Percentiles rank a stretch among this genome's conserved stretches.
phyloP scores from a whole-genome alignment of 2,888 invertebrate genomes.

The Drosophila vallismaia region DNA sequence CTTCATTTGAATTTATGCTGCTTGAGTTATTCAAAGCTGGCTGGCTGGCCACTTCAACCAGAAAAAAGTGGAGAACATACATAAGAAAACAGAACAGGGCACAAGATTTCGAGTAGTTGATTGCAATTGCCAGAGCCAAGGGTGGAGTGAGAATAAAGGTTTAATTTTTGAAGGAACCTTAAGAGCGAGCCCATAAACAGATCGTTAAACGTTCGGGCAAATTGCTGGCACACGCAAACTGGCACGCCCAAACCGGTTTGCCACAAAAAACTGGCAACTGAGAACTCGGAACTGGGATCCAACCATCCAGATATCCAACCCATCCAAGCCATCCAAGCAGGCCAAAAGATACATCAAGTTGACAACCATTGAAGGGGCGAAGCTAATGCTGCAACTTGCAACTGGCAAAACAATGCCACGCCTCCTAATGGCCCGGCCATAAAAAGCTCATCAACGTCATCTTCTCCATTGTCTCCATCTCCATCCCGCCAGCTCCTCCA shows the following conservation, averaged over 20 bases:
- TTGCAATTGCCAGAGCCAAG: slow-evolving; percentile 60
- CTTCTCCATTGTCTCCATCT: slow-evolving; percentile 17
- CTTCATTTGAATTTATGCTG: slow-evolving; percentile 78
- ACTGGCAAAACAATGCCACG: slow-evolving; percentile 54
- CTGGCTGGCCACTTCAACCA: slow-evolving; percentile 56
- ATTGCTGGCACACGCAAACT: slow-evolving; percentile 72
- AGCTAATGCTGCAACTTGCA: slow-evolving; percentile 45
- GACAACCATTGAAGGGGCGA: slow-evolving; percentile 38
- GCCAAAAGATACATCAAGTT: slow-evolving; percentile 56
- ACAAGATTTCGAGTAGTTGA: slow-evolving; percentile 63
- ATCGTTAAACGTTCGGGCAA: slow-evolving; percentile 72
- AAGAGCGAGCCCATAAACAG: slow-evolving; percentile 63
- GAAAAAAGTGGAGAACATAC: slow-evolving; percentile 30
- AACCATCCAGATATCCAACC: no score
- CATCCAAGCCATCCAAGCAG: no score
- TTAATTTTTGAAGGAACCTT: slow-evolving; percentile 11
- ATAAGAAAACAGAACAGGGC: slow-evolving; percentile 16
- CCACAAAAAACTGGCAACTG: slow-evolving; percentile 13
- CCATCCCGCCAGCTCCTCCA: background rate
- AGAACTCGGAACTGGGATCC: no score
- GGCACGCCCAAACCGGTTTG: slow-evolving; percentile 64
- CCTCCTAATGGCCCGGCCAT: slow-evolving; percentile 75
- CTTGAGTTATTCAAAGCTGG: slow-evolving; percentile 43
- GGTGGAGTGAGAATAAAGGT: slow-evolving; percentile 31
- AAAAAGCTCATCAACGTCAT: slow-evolving; percentile 75